Percentiles rank a stretch among this genome's conserved stretches.
These are phyloP conservation scores for Periophthalmus modestus DNA, from an alignment of 2,113 vertebrate species.

Conservation along the genomic window DNA sequence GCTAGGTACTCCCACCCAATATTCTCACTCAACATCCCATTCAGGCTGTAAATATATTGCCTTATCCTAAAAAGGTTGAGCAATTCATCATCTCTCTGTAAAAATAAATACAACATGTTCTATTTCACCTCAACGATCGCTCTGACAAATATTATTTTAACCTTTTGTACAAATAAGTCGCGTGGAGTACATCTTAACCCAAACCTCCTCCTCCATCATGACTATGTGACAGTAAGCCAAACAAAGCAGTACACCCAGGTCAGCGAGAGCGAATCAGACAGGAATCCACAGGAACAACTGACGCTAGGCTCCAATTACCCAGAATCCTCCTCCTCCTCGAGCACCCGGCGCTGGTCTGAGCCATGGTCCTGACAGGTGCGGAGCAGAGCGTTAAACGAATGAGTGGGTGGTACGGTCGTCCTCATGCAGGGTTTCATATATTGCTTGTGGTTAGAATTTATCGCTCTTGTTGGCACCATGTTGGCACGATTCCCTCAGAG, in stretches of 20 bases:
- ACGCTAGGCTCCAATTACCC: conserved; percentile 58
- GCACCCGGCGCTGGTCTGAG: conserved; percentile 48
- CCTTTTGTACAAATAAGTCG: neutral
- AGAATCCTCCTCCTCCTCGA: conserved; percentile 39
- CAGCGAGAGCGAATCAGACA: conserved; percentile 3
- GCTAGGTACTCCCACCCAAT: too few relatives aligned
- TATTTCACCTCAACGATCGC: neutral
- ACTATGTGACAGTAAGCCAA: conserved; percentile 8
- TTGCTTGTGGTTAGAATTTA: conserved; percentile 39
- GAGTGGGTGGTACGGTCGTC: neutral
- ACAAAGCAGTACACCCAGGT: neutral
- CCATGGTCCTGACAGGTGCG: conserved; percentile 47
- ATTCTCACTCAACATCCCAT: too few relatives aligned
- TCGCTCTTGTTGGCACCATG: conserved; percentile 41
- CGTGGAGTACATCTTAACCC: neutral
- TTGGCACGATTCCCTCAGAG: conserved; percentile 30
- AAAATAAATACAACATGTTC: neutral
- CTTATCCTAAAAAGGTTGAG: neutral
- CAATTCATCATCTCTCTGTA: neutral
- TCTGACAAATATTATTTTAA: neutral
- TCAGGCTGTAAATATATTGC: neutral
- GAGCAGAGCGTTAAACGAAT: neutral
- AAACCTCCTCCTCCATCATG: neutral
- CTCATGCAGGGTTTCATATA: conserved; percentile 28
- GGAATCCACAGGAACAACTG: conserved; percentile 40